Conservation (phyloP, 2,888 invertebrate species). For the Drosophila nigricruria region DNA sequence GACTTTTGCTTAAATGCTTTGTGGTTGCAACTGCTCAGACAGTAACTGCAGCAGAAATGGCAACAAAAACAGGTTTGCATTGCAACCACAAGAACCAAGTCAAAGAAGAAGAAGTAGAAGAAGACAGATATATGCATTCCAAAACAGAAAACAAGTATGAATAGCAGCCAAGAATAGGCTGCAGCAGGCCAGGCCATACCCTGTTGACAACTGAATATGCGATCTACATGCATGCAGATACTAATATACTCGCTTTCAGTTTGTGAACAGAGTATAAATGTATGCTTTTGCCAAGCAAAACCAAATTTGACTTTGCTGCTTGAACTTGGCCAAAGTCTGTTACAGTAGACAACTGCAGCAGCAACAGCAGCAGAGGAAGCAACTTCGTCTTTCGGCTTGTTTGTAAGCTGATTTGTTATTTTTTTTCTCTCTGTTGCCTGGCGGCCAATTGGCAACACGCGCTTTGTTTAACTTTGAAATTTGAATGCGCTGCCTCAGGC, state of each 20-base stretch:
- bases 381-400: slow-evolving; percentile 26
- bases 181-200: background rate
- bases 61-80: slow-evolving; percentile 64
- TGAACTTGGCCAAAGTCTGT: slow-evolving; percentile 75
- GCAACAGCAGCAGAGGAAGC: slow-evolving; percentile 11
- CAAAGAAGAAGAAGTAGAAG: slow-evolving; percentile 13
- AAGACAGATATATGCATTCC: slow-evolving; percentile 6
- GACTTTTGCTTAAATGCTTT: slow-evolving; percentile 71
- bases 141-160: background rate
- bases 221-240: background rate
- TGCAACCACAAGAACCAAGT: slow-evolving; percentile 50
- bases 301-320: slow-evolving; percentile 49
- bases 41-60: slow-evolving; percentile 24
- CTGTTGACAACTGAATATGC: background rate
- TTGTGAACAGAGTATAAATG: background rate
- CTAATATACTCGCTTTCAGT: background rate
- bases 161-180: background rate
- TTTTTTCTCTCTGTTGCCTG: background rate
- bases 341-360: slow-evolving; percentile 38
- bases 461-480: slow-evolving; percentile 63
- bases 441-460: slow-evolving; percentile 43
- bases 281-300: slow-evolving; percentile 47
- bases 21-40: slow-evolving; percentile 48
- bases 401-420: slow-evolving; percentile 52
- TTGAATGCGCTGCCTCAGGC: slow-evolving; percentile 53